Base-by-base conservation (phyloP, 2,888 invertebrate species). In the Apamea monoglypha region DNA sequence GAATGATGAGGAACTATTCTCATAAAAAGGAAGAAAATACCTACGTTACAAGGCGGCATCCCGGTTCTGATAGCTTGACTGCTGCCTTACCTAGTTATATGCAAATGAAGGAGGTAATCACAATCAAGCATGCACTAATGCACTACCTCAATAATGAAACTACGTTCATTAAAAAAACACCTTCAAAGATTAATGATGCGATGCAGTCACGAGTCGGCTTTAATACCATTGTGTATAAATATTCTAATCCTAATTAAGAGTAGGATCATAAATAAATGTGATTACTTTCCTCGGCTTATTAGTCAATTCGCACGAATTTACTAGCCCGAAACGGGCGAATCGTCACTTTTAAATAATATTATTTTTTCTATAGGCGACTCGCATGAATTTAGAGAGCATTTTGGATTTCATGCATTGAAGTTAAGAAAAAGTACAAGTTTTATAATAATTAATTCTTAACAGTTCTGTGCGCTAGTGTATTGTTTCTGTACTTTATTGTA, bases 141-240 rank as follows among this genome's bases (percentile, higher is more conserved):
- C 47, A 53, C 59, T 32, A 80, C 56, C 59, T 47, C 82, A 85
- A 56, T 82, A 61, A 82, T 81, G 67, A 68, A 85, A 8, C 63
- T 12, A 47, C 5, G 32, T 32, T 87, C 69, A 73, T 74, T 84
- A 75, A 84, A 87, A 74, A 72, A 73, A 64, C 44, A 68, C 44
- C 56, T 16, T 6, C 16, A 40, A 76, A 85, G 88, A 88, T 85
- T 85, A 88, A 85, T 88, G 86, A 74, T 29, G 44, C 14, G 32
- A 56, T 36, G 67, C 76, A 71, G 82, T 73, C 68, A 53, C 21
- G 56, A 63, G 47, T 66, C 61, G 40, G 61, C 68, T 76, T 80
- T 85, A 85, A 74, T 85, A 76, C 82, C 74, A 88, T 68, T 85
- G 73, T 75, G 61, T 72, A 87, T 84, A 88, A 81, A 85, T 88